Evolutionary conservation across 1,140 invertebrate species (phyloP).

Genomic region (Bombus polaris): DNA sequence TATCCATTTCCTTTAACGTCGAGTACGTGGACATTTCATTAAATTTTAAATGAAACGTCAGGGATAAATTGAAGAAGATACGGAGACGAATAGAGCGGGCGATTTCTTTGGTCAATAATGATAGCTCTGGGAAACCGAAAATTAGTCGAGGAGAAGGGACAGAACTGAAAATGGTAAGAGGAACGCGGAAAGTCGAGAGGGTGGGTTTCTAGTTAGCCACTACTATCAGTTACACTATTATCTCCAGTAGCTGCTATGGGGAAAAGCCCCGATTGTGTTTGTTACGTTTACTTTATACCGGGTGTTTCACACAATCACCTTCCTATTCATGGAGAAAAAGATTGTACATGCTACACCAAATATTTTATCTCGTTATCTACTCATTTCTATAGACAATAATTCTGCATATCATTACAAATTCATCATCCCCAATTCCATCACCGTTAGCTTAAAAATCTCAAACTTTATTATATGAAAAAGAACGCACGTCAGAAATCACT

Average conservation of each 20-base stretch:
- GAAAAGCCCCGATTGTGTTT: slow-evolving; percentile 70
- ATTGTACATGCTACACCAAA: not conserved
- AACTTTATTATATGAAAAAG: too few species aligned
- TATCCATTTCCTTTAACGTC: too few species aligned
- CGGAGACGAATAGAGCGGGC: slow-evolving; percentile 26
- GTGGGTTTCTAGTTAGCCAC: slow-evolving; percentile 75
- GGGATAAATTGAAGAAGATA: slow-evolving; percentile 21
- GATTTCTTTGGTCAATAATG: slow-evolving; percentile 62
- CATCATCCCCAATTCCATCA: too few species aligned
- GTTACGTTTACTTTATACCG: slow-evolving; percentile 14
- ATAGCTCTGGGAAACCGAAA: slow-evolving; percentile 80
- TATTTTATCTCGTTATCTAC: too few species aligned
- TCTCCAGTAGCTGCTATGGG: slow-evolving; percentile 72
- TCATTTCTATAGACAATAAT: not conserved
- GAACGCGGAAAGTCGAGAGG: slow-evolving; percentile 55
- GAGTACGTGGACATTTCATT: not conserved
- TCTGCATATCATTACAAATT: not conserved
- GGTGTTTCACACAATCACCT: slow-evolving; percentile 21
- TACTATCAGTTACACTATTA: slow-evolving; percentile 82
- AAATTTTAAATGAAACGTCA: not conserved
- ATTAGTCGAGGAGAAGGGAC: slow-evolving; percentile 77
- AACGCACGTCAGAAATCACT: not conserved
- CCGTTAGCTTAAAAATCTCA: too few species aligned
- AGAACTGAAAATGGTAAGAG: slow-evolving; percentile 61
- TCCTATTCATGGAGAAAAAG: too few species aligned